phyloP scores from a whole-genome alignment of 2,888 invertebrate species.

The Artemia sinica region DNA sequence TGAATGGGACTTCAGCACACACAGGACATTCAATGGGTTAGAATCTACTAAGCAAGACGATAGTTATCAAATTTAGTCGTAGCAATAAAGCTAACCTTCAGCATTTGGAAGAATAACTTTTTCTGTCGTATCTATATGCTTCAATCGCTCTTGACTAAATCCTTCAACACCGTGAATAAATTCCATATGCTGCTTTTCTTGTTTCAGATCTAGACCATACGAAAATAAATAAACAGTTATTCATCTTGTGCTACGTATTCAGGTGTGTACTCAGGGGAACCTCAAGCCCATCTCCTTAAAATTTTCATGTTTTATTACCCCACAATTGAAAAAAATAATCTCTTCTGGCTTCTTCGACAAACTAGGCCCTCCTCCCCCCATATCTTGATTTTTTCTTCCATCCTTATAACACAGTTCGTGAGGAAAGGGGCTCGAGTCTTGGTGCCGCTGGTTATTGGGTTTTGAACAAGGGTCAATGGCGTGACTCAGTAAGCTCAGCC shows the following conservation, averaged over 20 bases:
- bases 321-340: too few relatives aligned
- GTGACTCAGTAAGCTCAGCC: too few relatives aligned
- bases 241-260: background rate
- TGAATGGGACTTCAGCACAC: background rate
- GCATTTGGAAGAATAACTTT: slow-evolving; percentile 67
- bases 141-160: slow-evolving; percentile 55
- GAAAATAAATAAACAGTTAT: background rate
- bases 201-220: slow-evolving; percentile 42
- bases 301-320: too few relatives aligned
- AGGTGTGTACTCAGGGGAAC: background rate
- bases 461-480: too few relatives aligned
- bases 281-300: too few relatives aligned
- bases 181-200: slow-evolving; percentile 55
- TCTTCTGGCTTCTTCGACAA: too few relatives aligned
- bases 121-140: slow-evolving; percentile 60
- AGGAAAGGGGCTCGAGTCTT: too few relatives aligned
- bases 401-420: too few relatives aligned
- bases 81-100: slow-evolving; percentile 44
- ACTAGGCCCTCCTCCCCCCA: too few relatives aligned
- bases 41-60: background rate
- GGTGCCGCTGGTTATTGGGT: too few relatives aligned
- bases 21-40: slow-evolving; percentile 14
- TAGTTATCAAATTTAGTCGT: background rate
- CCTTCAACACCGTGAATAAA: slow-evolving; percentile 56
- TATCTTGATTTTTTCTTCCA: too few relatives aligned